Evolutionary conservation across 2,113 vertebrate genomes (phyloP).

Genomic region (Periophthalmus modestus): DNA sequence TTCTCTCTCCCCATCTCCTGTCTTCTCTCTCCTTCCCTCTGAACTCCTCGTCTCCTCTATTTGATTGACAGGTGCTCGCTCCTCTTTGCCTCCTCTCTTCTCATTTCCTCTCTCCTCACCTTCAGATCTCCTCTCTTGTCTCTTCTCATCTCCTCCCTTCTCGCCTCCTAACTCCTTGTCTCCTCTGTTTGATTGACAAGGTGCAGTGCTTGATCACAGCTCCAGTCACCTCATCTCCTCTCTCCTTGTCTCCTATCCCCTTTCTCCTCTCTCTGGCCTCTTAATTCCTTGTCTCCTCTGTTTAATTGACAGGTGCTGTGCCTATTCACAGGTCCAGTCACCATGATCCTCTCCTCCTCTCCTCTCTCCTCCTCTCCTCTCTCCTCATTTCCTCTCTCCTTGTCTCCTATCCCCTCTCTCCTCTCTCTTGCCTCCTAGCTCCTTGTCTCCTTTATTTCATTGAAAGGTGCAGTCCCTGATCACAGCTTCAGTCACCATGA

Average conservation of each 20-base stretch:
- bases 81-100: too few species aligned
- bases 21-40: neutral
- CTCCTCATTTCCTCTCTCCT: neutral
- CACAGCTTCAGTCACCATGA: neutral
- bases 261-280: neutral
- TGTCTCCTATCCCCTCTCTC: neutral
- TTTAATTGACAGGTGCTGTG: neutral
- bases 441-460: conserved; percentile 13
- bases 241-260: neutral
- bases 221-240: neutral
- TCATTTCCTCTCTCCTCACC: neutral
- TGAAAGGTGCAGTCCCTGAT: neutral
- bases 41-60: neutral
- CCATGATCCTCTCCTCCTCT: conserved; percentile 1
- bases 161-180: neutral
- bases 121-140: neutral
- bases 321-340: neutral
- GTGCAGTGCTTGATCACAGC: neutral
- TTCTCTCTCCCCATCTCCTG: too few species aligned
- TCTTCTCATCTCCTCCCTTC: neutral
- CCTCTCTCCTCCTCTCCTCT: conserved; percentile 2
- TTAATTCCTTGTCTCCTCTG: neutral
- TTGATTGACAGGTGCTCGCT: too few species aligned
- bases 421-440: neutral
- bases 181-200: conserved; percentile 14